A percentile compares a stretch with the other conserved stretches of the same genome.
phyloP scores from a whole-genome alignment of 2,888 invertebrate species.

The Drosophila subquinaria region DNA sequence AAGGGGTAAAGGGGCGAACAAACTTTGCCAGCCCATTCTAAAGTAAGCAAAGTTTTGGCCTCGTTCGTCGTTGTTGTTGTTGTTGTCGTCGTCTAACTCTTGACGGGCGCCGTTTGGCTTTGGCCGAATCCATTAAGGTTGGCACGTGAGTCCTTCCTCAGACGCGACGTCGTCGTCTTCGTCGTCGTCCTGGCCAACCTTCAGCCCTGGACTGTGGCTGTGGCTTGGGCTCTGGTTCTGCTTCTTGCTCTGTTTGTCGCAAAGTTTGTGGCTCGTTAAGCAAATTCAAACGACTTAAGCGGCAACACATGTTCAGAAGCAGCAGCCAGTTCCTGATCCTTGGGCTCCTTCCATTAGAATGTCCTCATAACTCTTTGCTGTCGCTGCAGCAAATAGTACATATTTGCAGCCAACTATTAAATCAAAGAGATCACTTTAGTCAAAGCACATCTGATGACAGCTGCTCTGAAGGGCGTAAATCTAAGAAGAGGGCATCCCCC shows the following conservation, averaged over 20 bases:
- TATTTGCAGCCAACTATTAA: conserved; percentile 67
- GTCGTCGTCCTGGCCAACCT: conserved; percentile 23
- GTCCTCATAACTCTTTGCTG: conserved; percentile 52
- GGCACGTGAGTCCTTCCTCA: conserved; percentile 69
- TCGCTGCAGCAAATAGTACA: conserved; percentile 71
- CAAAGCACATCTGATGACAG: conserved; percentile 29
- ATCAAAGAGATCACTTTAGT: conserved; percentile 62
- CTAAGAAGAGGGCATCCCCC: neutral
- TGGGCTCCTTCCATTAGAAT: conserved; percentile 26
- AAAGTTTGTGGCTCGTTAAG: conserved; percentile 82
- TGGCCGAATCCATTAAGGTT: conserved; percentile 79
- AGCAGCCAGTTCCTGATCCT: conserved; percentile 33
- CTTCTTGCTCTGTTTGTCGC: conserved; percentile 68
- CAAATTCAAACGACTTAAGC: conserved; percentile 81
- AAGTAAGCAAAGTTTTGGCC: conserved; percentile 76
- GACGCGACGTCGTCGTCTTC: too few relatives aligned
- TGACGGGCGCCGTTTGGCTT: conserved; percentile 78
- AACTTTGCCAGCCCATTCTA: conserved; percentile 67
- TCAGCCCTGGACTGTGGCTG: conserved; percentile 18
- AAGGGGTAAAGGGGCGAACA: conserved; percentile 16
- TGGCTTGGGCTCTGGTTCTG: neutral
- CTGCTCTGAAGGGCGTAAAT: neutral
- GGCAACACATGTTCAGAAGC: conserved; percentile 80
- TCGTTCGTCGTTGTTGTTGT: conserved; percentile 14
- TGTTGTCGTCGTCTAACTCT: conserved; percentile 69